These are phyloP conservation scores for Eupithecia inturbata DNA, from an alignment of 2,888 invertebrate species.

Conservation along the genomic window DNA sequence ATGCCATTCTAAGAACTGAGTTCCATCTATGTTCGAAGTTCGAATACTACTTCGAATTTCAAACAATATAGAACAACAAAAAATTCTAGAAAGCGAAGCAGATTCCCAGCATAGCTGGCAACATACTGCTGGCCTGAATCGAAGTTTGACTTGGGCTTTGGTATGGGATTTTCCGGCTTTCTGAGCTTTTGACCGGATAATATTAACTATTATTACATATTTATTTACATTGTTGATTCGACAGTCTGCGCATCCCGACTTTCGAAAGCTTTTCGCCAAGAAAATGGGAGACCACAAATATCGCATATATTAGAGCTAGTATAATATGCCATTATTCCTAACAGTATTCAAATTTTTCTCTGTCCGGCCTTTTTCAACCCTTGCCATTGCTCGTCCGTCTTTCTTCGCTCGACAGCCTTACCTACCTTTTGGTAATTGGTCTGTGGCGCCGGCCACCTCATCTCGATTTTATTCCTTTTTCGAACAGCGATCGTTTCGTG, in stretches of 20 bases:
- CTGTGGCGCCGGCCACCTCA: conserved; percentile 78
- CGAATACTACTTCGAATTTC: conserved; percentile 12
- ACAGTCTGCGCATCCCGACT: too few relatives aligned
- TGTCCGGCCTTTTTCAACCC: conserved; percentile 11
- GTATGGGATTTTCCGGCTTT: conserved; percentile 20
- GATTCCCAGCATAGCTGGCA: conserved; percentile 48
- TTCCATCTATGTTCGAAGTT: conserved; percentile 48
- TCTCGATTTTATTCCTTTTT: conserved; percentile 72
- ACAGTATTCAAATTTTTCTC: neutral
- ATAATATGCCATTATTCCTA: neutral
- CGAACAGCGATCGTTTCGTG: conserved; percentile 58
- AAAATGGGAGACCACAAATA: neutral
- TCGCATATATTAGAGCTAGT: neutral
- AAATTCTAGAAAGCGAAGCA: conserved; percentile 60
- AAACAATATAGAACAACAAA: conserved; percentile 60
- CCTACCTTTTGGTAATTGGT: conserved; percentile 66
- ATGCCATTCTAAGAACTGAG: conserved; percentile 56
- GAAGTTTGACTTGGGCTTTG: conserved; percentile 11
- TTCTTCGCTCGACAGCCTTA: conserved; percentile 8
- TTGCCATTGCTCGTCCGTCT: conserved; percentile 10
- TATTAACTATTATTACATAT: too few relatives aligned
- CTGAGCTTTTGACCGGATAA: conserved; percentile 15
- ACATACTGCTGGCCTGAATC: conserved; percentile 24
- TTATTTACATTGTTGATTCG: too few relatives aligned
- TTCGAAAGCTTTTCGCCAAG: neutral